These are phyloP conservation scores for Papilio helenus DNA, from an alignment of 1,140 invertebrate species.

Conservation along the genomic window DNA sequence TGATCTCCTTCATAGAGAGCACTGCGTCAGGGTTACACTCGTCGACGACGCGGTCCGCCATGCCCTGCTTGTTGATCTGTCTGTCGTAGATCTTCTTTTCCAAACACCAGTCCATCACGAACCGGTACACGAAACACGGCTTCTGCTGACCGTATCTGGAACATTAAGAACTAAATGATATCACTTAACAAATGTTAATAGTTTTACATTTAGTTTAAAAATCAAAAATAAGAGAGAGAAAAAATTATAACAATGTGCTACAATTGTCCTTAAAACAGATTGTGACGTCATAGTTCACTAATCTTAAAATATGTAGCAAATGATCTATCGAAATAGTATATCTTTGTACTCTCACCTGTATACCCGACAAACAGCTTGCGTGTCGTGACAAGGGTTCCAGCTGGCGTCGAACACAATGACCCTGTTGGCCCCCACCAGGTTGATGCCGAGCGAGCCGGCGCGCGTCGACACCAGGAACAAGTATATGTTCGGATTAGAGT, in stretches of 20 bases:
- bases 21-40: constrained; percentile 98
- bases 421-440: constrained; percentile 97
- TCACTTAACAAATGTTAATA: background rate
- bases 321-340: background rate
- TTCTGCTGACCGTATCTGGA: constrained; percentile 95
- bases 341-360: constrained; percentile 85
- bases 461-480: constrained; percentile 98
- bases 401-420: constrained; percentile 99
- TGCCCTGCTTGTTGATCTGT: constrained; percentile 98
- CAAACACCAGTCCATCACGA: constrained; percentile 98
- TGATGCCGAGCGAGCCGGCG: constrained; percentile 98
- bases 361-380: constrained; percentile 98
- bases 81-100: constrained; percentile 99
- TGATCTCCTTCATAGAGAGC: constrained; percentile 96
- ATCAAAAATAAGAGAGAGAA: background rate
- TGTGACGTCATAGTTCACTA: background rate
- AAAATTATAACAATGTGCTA: background rate
- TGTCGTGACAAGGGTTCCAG: constrained; percentile 99
- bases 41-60: constrained; percentile 98
- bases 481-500: constrained; percentile 93
- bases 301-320: background rate
- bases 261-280: background rate
- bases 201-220: background rate
- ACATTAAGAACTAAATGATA: background rate
- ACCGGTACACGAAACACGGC: constrained; percentile 96